phyloP scores from a whole-genome alignment of 2,888 invertebrate genomes.

The Kryphioiulus occultus region DNA sequence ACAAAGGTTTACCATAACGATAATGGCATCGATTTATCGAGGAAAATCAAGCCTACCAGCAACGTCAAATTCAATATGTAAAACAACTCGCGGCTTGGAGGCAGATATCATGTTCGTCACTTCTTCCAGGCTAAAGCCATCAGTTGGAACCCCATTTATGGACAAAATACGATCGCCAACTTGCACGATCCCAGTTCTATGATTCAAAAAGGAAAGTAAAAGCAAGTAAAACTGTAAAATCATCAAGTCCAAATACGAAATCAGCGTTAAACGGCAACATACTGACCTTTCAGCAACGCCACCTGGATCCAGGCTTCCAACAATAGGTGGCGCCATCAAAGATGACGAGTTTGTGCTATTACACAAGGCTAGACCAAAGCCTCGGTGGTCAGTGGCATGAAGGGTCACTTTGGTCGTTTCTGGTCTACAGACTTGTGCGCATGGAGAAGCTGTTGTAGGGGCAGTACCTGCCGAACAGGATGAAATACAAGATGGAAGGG shows the following conservation, averaged over 20 bases:
- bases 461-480: conserved; percentile 49
- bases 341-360: conserved; percentile 60
- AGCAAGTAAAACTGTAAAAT: neutral
- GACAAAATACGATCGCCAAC: conserved; percentile 82
- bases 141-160: conserved; percentile 77
- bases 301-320: conserved; percentile 67
- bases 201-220: neutral
- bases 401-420: conserved; percentile 68
- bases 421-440: conserved; percentile 65
- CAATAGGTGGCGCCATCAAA: conserved; percentile 62
- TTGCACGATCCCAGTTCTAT: conserved; percentile 60
- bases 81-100: conserved; percentile 69
- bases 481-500: conserved; percentile 51
- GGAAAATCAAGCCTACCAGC: conserved; percentile 64
- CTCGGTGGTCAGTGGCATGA: conserved; percentile 64
- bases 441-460: conserved; percentile 52
- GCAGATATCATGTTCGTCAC: conserved; percentile 62
- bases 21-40: neutral
- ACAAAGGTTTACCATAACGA: neutral
- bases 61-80: conserved; percentile 89
- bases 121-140: conserved; percentile 62
- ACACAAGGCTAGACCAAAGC: conserved; percentile 67
- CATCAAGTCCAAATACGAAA: neutral
- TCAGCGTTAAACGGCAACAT: neutral
- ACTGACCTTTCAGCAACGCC: conserved; percentile 69